Percentiles rank a stretch among this genome's conserved stretches.
Conservation (phyloP, 2,888 invertebrate genomes). For the Cataglyphis rosenhaueri region DNA sequence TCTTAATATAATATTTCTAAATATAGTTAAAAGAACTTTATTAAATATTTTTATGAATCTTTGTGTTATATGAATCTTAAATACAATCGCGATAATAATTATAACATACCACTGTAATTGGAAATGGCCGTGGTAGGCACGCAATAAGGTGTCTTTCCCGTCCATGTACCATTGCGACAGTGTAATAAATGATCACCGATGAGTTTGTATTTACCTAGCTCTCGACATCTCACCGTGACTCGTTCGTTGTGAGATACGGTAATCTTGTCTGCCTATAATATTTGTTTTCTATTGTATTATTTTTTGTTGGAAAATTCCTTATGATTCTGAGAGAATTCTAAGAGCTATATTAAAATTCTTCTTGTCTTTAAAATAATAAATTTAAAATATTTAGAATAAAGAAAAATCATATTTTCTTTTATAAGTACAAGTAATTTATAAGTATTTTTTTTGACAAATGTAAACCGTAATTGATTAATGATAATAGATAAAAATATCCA, state of each 20-base stretch:
- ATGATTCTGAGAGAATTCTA: neutral
- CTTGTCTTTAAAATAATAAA: neutral
- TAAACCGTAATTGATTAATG: neutral
- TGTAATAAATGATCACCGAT: constrained; percentile 91
- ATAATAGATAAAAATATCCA: neutral
- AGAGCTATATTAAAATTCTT: neutral
- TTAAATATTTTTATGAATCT: neutral
- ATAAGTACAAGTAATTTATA: neutral
- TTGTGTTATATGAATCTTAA: neutral
- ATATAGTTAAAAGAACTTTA: neutral
- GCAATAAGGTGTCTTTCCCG: constrained; percentile 92
- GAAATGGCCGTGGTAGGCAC: constrained; percentile 94
- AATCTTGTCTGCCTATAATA: constrained; percentile 82
- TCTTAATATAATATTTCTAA: too few relatives aligned
- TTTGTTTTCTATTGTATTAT: neutral
- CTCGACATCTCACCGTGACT: constrained; percentile 91
- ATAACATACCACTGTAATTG: constrained; percentile 91
- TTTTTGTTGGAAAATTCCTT: neutral
- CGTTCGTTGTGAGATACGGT: constrained; percentile 91
- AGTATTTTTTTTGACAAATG: neutral
- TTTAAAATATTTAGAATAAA: constrained; percentile 1
- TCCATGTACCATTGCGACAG: constrained; percentile 94
- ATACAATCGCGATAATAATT: neutral
- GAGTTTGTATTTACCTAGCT: constrained; percentile 94
- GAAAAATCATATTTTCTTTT: neutral